phyloP scores from a whole-genome alignment of 2,888 invertebrate genomes.

The Xestobium rufovillosum region DNA sequence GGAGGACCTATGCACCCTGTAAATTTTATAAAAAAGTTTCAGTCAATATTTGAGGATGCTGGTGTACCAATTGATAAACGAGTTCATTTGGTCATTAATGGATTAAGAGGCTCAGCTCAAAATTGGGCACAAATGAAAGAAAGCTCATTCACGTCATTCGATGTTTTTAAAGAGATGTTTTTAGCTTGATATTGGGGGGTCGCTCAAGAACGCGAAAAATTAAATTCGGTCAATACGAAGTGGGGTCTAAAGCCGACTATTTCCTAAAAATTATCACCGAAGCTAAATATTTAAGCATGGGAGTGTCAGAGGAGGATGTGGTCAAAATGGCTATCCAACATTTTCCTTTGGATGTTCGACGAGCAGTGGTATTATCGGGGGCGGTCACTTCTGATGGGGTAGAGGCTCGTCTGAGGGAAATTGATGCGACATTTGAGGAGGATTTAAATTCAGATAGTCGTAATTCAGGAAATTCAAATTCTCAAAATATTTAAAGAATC shows the following conservation, averaged over 20 bases:
- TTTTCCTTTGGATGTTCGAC: slow-evolving; percentile 11
- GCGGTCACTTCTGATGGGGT: slow-evolving; percentile 11
- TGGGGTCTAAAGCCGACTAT: slow-evolving; percentile 15
- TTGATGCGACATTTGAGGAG: too few species aligned
- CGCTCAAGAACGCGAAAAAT: slow-evolving; percentile 11
- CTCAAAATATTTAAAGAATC: too few species aligned
- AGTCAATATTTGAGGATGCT: slow-evolving; percentile 9
- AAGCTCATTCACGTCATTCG: slow-evolving; percentile 10
- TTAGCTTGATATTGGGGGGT: slow-evolving; percentile 13
- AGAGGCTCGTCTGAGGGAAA: slow-evolving; percentile 10
- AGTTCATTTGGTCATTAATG: slow-evolving; percentile 5
- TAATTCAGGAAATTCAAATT: too few species aligned
- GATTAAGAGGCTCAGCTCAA: slow-evolving; percentile 10
- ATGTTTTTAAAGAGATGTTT: slow-evolving; percentile 12
- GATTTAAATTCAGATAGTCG: too few species aligned
- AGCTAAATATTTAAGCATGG: slow-evolving; percentile 11
- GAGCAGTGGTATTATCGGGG: slow-evolving; percentile 12
- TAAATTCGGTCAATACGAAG: slow-evolving; percentile 13
- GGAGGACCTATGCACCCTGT: too few species aligned
- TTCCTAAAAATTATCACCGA: slow-evolving; percentile 13
- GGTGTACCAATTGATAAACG: slow-evolving; percentile 10
- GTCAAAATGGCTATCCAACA: slow-evolving; percentile 10
- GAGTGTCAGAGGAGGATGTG: too few species aligned
- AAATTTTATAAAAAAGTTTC: slow-evolving; percentile 19
- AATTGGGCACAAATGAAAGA: slow-evolving; percentile 13